These are phyloP conservation scores for Tachycineta bicolor DNA, from an alignment of 2,113 vertebrate species.

Conservation along the genomic window DNA sequence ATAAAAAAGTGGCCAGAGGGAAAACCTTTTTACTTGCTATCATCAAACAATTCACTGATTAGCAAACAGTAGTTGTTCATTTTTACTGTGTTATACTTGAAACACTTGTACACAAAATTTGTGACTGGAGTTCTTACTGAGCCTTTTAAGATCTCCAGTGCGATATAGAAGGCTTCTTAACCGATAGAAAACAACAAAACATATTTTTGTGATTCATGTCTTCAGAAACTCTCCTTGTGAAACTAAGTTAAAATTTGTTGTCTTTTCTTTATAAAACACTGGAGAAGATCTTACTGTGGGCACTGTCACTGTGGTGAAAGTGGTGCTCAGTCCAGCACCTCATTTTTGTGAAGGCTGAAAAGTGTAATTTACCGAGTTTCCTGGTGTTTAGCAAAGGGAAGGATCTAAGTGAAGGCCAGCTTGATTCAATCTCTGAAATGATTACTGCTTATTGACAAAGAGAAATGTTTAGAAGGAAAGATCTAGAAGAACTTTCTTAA, in stretches of 20 bases:
- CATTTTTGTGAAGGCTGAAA: background rate
- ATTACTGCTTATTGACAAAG: background rate
- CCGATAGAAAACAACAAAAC: background rate
- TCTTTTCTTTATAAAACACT: background rate
- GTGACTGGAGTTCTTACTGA: background rate
- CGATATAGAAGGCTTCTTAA: background rate
- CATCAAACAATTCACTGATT: background rate
- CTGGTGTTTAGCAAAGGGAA: background rate
- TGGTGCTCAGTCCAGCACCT: background rate
- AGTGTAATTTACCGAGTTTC: background rate
- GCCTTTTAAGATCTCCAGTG: background rate
- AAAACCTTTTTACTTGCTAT: background rate
- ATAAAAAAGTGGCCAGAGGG: background rate
- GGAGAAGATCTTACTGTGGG: background rate
- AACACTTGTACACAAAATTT: background rate
- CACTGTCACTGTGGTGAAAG: background rate
- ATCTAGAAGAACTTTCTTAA: background rate
- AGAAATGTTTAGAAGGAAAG: background rate
- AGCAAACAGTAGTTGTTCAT: background rate
- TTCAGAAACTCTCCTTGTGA: background rate
- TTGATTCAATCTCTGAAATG: background rate
- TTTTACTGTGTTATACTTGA: background rate
- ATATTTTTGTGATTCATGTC: background rate
- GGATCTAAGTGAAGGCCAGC: background rate
- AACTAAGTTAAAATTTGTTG: background rate